Conservation (phyloP, 2,113 vertebrate species). For the Cebidichthys violaceus region DNA sequence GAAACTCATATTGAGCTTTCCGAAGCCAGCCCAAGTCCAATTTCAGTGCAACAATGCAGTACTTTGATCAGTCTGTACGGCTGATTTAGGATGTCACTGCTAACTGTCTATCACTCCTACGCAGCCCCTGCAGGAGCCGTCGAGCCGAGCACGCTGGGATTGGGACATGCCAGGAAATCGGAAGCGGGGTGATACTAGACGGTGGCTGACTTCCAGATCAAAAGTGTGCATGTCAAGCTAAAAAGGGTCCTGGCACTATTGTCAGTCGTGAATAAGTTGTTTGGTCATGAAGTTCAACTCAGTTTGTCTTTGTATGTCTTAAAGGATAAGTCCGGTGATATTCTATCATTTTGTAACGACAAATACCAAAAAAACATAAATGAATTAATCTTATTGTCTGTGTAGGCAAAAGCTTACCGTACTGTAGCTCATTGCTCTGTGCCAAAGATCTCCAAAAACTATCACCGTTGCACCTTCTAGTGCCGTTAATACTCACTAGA, state of each 20-base stretch:
- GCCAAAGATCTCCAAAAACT: background rate
- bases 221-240: slow-evolving; percentile 20
- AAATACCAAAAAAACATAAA: background rate
- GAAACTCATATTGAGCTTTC: slow-evolving; percentile 59
- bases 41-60: slow-evolving; percentile 71
- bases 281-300: background rate
- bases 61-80: slow-evolving; percentile 75
- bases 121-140: slow-evolving; percentile 58
- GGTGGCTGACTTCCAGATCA: slow-evolving; percentile 28
- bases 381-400: background rate
- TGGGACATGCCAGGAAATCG: slow-evolving; percentile 51
- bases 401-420: background rate
- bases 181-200: slow-evolving; percentile 29
- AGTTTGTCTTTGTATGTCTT: background rate
- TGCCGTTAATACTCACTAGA: background rate
- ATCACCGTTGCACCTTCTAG: background rate
- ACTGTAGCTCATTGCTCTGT: background rate
- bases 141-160: slow-evolving; percentile 33
- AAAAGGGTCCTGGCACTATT: background rate
- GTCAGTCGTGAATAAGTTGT: background rate
- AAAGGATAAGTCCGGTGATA: background rate
- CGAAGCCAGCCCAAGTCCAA: slow-evolving; percentile 66
- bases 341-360: background rate
- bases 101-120: slow-evolving; percentile 70
- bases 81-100: slow-evolving; percentile 68